Conservation (phyloP, 1,140 invertebrate species). For the Aradophagus sp. region DNA sequence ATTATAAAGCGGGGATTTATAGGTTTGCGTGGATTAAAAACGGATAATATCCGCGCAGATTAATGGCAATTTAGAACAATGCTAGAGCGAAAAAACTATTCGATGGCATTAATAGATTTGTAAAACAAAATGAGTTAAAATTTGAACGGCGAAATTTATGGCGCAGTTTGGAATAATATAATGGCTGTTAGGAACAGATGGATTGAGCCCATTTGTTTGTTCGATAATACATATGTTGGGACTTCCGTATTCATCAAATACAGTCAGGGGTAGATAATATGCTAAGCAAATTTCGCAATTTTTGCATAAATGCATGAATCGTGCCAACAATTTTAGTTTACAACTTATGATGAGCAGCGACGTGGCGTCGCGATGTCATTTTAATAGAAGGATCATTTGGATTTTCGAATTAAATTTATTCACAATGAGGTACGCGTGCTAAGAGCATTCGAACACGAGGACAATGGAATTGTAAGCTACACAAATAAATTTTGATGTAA, state of each 20-base stretch:
- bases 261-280: conserved; percentile 25
- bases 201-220: conserved; percentile 42
- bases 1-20: too few species aligned
- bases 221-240: conserved; percentile 27
- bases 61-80: background rate
- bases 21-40: too few species aligned
- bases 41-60: conserved; percentile 7
- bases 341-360: conserved; percentile 22
- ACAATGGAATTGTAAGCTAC: conserved; percentile 11
- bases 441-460: conserved; percentile 16
- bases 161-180: conserved; percentile 33
- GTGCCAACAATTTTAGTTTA: conserved; percentile 10
- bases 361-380: conserved; percentile 19
- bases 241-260: conserved; percentile 27
- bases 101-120: conserved; percentile 15
- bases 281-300: conserved; percentile 22
- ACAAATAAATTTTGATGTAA: conserved; percentile 40
- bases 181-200: conserved; percentile 44
- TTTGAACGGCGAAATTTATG: conserved; percentile 26
- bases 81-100: conserved; percentile 8
- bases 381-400: conserved; percentile 31
- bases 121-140: conserved; percentile 25
- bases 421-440: conserved; percentile 13
- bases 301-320: conserved; percentile 17
- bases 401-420: conserved; percentile 38